phyloP scores from a whole-genome alignment of 2,113 vertebrate genomes.

The Corythoichthys intestinalis region DNA sequence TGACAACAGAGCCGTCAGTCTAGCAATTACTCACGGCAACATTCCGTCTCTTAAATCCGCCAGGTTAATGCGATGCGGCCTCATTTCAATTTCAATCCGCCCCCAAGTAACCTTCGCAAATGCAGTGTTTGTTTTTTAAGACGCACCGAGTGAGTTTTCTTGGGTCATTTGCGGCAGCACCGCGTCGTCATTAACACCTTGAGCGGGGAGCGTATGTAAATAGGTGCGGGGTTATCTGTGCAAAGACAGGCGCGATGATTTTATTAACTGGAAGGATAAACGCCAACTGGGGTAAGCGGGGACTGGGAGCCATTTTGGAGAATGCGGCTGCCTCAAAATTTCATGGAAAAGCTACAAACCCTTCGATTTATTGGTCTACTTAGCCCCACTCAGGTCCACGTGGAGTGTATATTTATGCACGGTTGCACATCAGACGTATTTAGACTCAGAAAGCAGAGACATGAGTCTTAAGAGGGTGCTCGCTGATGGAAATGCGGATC shows the following conservation, averaged over 20 bases:
- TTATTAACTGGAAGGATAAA: background rate
- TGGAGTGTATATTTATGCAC: background rate
- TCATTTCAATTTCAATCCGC: background rate
- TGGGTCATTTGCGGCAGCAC: background rate
- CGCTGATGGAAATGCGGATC: slow-evolving; percentile 28
- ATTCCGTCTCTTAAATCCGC: background rate
- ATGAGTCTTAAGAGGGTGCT: background rate
- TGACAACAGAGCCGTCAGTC: background rate
- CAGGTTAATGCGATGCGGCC: background rate
- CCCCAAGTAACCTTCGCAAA: background rate
- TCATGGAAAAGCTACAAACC: background rate
- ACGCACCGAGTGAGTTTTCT: background rate
- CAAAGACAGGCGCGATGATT: background rate
- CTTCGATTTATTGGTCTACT: background rate
- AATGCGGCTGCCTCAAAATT: background rate
- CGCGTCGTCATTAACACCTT: background rate
- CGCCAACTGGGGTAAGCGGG: background rate
- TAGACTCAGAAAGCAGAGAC: background rate
- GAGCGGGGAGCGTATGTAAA: background rate
- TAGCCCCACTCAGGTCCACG: background rate
- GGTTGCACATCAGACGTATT: background rate
- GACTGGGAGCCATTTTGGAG: background rate
- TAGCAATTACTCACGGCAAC: background rate
- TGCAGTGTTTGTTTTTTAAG: background rate
- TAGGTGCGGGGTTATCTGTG: background rate